These are phyloP conservation scores for Cyclargus thomasi DNA, from an alignment of 1,140 invertebrate species.

Conservation along the genomic window DNA sequence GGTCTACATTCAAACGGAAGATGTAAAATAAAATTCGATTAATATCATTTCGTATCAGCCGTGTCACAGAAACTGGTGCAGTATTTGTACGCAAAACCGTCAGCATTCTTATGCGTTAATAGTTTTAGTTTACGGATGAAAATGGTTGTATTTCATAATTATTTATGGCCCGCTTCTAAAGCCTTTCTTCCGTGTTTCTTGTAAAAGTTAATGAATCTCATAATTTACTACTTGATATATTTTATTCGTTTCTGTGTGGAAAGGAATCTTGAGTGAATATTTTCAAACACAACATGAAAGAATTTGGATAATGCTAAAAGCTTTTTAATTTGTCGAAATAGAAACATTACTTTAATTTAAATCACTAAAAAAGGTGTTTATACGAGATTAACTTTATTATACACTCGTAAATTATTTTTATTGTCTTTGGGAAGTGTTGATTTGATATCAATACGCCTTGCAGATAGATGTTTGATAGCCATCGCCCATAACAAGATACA, in stretches of 20 bases:
- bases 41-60: background rate
- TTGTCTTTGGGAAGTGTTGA: conserved; percentile 10
- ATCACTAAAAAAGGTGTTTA: conserved; percentile 14
- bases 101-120: background rate
- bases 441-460: conserved; percentile 5
- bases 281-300: background rate
- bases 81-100: background rate
- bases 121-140: background rate
- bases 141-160: background rate
- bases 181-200: background rate
- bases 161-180: background rate
- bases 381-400: conserved; percentile 10
- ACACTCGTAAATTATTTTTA: conserved; percentile 14
- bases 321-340: conserved; percentile 13
- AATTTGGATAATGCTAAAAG: background rate
- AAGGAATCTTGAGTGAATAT: background rate
- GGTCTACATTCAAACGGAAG: background rate
- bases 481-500: background rate
- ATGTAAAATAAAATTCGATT: background rate
- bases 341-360: conserved; percentile 16
- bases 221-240: too few species aligned
- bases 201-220: background rate
- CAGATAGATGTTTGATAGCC: background rate
- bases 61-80: background rate
- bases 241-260: too few species aligned